Conservation (phyloP, 1,140 invertebrate genomes). For the Lerema accius region DNA sequence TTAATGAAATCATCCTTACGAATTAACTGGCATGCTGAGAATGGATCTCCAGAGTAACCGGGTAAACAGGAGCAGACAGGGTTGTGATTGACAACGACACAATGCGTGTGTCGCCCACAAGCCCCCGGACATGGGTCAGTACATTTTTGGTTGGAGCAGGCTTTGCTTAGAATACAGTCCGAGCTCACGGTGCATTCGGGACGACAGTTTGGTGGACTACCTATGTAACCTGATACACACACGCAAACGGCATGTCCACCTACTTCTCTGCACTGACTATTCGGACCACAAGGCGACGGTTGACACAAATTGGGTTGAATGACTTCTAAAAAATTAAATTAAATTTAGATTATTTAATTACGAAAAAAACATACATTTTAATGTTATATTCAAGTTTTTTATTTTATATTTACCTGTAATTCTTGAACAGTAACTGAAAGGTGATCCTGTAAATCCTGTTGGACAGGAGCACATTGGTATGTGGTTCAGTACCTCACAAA, state of each 20-base stretch:
- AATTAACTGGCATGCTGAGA: slow-evolving; percentile 82
- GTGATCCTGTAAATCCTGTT: slow-evolving; percentile 87
- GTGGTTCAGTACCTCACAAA: slow-evolving; percentile 92
- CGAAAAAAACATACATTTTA: no score
- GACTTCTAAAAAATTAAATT: slow-evolving; percentile 62
- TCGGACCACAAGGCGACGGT: slow-evolving; percentile 86
- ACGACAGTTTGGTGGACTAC: slow-evolving; percentile 88
- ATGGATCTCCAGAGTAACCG: slow-evolving; percentile 86
- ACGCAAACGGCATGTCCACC: slow-evolving; percentile 87
- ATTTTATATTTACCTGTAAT: slow-evolving; percentile 65
- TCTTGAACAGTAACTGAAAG: slow-evolving; percentile 86
- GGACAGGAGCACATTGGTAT: slow-evolving; percentile 88
- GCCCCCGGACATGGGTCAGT: slow-evolving; percentile 89
- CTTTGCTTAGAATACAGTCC: slow-evolving; percentile 86
- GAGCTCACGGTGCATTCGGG: slow-evolving; percentile 88
- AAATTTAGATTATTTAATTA: no score
- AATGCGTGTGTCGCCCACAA: slow-evolving; percentile 86
- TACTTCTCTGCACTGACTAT: slow-evolving; percentile 87
- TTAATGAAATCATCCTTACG: slow-evolving; percentile 78
- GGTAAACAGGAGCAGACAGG: slow-evolving; percentile 86
- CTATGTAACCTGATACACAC: slow-evolving; percentile 87
- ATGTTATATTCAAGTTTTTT: slow-evolving; percentile 48
- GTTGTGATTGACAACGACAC: slow-evolving; percentile 86
- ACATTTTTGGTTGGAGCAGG: slow-evolving; percentile 88
- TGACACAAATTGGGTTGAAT: slow-evolving; percentile 77